phyloP scores from a whole-genome alignment of 2,113 vertebrate species.

The Callorhinus ursinus region DNA sequence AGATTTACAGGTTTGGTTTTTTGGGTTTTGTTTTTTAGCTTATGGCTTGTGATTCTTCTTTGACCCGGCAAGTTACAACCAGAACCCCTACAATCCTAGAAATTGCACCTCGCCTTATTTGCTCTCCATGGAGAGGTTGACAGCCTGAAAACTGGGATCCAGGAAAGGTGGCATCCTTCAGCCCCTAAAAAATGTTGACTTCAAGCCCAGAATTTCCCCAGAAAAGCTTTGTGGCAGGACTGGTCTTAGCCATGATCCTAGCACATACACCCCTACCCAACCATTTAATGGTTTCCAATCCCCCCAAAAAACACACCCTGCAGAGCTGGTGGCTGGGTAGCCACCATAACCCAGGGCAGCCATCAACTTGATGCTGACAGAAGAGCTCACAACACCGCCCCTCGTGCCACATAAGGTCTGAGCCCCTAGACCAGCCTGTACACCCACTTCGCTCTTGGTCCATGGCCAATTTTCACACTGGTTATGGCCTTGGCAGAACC shows the following conservation, averaged over 20 bases:
- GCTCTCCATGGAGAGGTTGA: background rate
- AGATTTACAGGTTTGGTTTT: conserved; percentile 7
- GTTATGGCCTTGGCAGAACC: conserved; percentile 1
- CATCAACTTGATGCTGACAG: background rate
- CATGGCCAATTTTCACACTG: background rate
- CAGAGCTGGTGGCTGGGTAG: background rate
- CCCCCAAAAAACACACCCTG: background rate
- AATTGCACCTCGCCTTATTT: background rate
- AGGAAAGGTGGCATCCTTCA: background rate
- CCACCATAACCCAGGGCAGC: background rate
- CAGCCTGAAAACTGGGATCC: conserved; percentile 1
- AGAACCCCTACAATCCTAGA: background rate
- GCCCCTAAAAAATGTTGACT: conserved; percentile 17
- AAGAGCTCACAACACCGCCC: background rate
- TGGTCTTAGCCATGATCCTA: background rate
- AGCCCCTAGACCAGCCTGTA: background rate
- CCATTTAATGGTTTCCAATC: background rate
- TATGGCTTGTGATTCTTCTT: conserved; percentile 37
- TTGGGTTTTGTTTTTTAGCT: background rate
- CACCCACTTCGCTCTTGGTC: background rate
- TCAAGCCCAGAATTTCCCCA: background rate
- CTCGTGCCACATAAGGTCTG: background rate
- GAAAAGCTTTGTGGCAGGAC: background rate
- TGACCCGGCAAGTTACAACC: conserved; percentile 3
- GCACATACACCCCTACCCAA: background rate